Conservation (phyloP, 2,113 vertebrate genomes). For the Phaetusa simplex region DNA sequence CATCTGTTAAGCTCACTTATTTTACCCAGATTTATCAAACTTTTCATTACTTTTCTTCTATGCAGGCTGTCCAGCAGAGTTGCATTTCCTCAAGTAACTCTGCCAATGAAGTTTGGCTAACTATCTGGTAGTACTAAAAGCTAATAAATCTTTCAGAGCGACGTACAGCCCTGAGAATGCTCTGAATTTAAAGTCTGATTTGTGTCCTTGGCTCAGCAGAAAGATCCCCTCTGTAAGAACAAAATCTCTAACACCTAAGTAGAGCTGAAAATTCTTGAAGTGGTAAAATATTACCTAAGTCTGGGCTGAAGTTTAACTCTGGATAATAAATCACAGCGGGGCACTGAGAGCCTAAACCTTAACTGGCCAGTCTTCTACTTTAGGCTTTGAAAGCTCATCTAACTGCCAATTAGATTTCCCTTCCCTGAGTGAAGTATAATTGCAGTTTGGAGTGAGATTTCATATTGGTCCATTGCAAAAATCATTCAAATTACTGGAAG, state of each 20-base stretch:
- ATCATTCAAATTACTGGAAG: not conserved
- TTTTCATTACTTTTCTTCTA: not conserved
- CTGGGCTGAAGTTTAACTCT: not conserved
- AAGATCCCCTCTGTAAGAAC: not conserved
- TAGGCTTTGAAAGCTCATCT: not conserved
- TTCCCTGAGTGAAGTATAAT: not conserved
- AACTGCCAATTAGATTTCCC: not conserved
- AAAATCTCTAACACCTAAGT: not conserved
- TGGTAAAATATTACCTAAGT: not conserved
- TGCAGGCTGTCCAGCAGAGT: not conserved
- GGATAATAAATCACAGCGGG: not conserved
- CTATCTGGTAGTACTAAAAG: slow-evolving; percentile 5
- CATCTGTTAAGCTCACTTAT: not conserved
- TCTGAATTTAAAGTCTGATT: slow-evolving; percentile 35
- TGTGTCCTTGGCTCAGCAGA: not conserved
- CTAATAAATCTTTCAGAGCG: slow-evolving; percentile 29
- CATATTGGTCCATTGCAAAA: not conserved
- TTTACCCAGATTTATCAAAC: not conserved
- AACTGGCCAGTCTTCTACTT: not conserved
- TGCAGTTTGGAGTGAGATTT: not conserved
- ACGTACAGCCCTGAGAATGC: slow-evolving; percentile 7
- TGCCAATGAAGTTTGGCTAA: slow-evolving; percentile 13
- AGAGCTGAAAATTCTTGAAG: not conserved
- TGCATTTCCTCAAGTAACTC: slow-evolving; percentile 26
- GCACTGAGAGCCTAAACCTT: not conserved